Conservation (phyloP, 2,888 invertebrate species). For the Leptarthrus brevirostris region DNA sequence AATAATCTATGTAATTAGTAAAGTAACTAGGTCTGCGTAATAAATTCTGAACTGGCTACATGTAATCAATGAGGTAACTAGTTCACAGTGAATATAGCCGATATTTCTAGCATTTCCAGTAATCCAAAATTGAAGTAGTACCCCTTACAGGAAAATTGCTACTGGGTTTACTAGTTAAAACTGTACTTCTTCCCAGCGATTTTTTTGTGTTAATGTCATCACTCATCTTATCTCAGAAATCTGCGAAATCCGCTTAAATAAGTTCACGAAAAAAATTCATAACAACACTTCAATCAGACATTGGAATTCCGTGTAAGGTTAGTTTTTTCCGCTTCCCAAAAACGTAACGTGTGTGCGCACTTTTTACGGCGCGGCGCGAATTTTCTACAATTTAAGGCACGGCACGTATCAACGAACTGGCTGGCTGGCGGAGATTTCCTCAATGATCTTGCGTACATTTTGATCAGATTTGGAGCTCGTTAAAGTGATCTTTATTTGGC, state of each 20-base stretch:
- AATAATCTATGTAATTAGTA: no score
- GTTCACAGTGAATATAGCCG: no score
- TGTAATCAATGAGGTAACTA: no score
- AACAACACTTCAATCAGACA: constrained; percentile 43
- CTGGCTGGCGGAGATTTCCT: constrained; percentile 50
- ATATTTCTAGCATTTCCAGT: no score
- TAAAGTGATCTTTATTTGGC: constrained; percentile 57
- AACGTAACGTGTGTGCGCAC: constrained; percentile 33
- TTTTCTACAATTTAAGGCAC: constrained; percentile 47
- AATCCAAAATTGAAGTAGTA: no score
- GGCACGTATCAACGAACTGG: constrained; percentile 31
- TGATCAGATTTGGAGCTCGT: constrained; percentile 56
- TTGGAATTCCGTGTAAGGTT: constrained; percentile 45
- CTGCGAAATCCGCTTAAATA: constrained; percentile 3
- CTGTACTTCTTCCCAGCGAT: no score
- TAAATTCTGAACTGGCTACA: no score
- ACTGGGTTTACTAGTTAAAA: no score
- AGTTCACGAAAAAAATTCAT: constrained; percentile 6
- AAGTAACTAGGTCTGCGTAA: no score
- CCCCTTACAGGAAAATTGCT: no score
- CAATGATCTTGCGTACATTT: constrained; percentile 48
- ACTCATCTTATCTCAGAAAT: constrained; percentile 40
- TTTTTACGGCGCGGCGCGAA: constrained; percentile 39
- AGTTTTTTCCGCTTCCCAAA: constrained; percentile 46
- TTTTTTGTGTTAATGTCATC: no score